Evolutionary conservation across 2,113 vertebrate species (phyloP).

Genomic region (Lophura nycthemera): DNA sequence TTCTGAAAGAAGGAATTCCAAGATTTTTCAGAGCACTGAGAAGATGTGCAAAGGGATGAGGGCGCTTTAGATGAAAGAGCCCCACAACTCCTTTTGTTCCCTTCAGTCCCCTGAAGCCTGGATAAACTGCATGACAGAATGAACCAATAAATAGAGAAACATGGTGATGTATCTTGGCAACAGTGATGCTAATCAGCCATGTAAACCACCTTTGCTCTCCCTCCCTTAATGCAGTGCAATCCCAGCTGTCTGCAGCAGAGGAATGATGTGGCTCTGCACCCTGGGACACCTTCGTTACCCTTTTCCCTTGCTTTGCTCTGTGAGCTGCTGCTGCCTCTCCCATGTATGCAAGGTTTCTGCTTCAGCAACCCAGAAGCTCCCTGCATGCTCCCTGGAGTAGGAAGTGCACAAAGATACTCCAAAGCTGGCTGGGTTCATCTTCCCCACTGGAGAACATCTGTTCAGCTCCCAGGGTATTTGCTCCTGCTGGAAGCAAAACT

Average conservation of each 20-base stretch:
- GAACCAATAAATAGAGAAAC: constrained; percentile 32
- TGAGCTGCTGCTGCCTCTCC: not conserved
- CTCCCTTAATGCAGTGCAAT: not conserved
- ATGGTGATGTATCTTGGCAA: constrained; percentile 55
- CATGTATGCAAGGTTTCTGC: not conserved
- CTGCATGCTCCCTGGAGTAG: not conserved
- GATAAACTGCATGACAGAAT: not conserved
- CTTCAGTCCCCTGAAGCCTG: not conserved
- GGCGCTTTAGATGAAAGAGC: not conserved
- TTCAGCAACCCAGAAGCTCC: not conserved
- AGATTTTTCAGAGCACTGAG: not conserved
- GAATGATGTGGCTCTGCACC: not conserved
- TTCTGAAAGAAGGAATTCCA: not conserved
- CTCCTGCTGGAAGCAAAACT: not conserved
- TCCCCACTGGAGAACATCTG: not conserved
- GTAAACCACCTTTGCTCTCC: not conserved
- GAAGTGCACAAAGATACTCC: not conserved
- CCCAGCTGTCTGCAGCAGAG: not conserved
- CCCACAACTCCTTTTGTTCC: not conserved
- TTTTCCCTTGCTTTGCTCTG: not conserved
- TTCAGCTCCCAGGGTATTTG: fast-evolving
- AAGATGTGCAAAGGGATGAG: not conserved
- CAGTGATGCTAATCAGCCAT: constrained; percentile 1
- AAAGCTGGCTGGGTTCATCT: not conserved
- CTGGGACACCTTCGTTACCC: not conserved